Evolutionary conservation across 1,140 invertebrate species (phyloP), one percentile per base, ranked within the genome.

Genomic region (Sycophaga agraensis): DNA sequence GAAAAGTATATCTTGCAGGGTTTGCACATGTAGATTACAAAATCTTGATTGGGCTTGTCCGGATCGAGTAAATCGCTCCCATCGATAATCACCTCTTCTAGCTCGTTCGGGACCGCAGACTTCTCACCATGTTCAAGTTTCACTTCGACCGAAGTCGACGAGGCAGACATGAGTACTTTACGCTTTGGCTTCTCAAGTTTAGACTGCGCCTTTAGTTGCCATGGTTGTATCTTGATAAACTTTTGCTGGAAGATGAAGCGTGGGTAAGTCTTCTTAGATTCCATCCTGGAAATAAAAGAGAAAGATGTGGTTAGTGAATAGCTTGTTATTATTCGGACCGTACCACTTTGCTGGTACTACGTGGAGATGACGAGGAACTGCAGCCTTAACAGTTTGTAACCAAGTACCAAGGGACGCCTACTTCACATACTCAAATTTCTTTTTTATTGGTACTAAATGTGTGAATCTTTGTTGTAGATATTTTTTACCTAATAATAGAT

Each of bases 1-100:
- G 83, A 85, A 45, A 87, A 89, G 5, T 80, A 78, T 0, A 80
- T 79, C 9, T 75, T 74, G 55, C 85, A 86, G 7, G 74, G 64
- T 0, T 73, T 67, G 63, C 85, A 86, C 7, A 68, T 51, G 46
- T 71, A 76, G 0, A 63, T 46, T 4, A 56, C 12, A 9, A 56
- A 3, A 1, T 55, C 51, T 0, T 55, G 28, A 24, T 11, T 21
- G 7, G 7, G 43, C 0, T 57, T 12, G 0, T 65, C 43, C 3
- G 8, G 19, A 2, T 3, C 1, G 8, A 8, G 0, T 17, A 4
- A 19, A 14, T 57, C 54, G 7, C 5, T 39, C 1, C 50, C 50
- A 7, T 54, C 59, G 37, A 60, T 60, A 1, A 24, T 12, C 0
- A 54, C 59, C 14, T 60, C 59, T 9, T 60, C 59, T n/a, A 60